Conservation (phyloP, 2,797 vertebrate species). For the Fistularia tabacaria region DNA sequence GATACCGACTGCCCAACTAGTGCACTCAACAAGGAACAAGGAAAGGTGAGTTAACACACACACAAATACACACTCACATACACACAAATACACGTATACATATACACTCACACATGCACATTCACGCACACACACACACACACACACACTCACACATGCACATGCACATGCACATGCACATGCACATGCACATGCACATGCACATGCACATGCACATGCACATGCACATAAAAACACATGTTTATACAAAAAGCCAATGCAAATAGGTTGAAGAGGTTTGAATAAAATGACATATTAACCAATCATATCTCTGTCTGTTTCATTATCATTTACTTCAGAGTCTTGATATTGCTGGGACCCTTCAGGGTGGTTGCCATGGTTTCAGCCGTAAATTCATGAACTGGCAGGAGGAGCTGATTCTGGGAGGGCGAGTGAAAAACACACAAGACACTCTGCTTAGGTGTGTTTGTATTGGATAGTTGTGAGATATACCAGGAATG, state of each 20-base stretch:
- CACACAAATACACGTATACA: too few relatives aligned
- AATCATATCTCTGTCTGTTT: slow-evolving; percentile 2
- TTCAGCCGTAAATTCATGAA: slow-evolving; percentile 98
- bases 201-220: too few relatives aligned
- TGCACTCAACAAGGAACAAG: slow-evolving; percentile 87
- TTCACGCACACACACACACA: background rate
- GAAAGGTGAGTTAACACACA: slow-evolving; percentile 72
- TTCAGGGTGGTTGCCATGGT: slow-evolving; percentile 92
- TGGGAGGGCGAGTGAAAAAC: slow-evolving; percentile 86
- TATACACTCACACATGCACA: too few relatives aligned
- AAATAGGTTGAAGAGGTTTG: background rate
- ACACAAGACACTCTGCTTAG: slow-evolving; percentile 85
- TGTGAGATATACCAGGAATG: background rate
- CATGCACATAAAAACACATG: background rate
- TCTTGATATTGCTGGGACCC: slow-evolving; percentile 81
- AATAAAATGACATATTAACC: background rate
- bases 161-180: too few relatives aligned
- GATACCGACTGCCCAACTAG: slow-evolving; percentile 89
- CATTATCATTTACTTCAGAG: slow-evolving; percentile 57
- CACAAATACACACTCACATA: background rate
- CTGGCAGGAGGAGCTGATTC: slow-evolving; percentile 97
- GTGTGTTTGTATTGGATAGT: slow-evolving; percentile 64
- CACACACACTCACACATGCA: too few relatives aligned
- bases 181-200: too few relatives aligned
- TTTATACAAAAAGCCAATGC: too few relatives aligned